phyloP scores from a whole-genome alignment of 2,888 invertebrate genomes.

The Melieria picta region DNA sequence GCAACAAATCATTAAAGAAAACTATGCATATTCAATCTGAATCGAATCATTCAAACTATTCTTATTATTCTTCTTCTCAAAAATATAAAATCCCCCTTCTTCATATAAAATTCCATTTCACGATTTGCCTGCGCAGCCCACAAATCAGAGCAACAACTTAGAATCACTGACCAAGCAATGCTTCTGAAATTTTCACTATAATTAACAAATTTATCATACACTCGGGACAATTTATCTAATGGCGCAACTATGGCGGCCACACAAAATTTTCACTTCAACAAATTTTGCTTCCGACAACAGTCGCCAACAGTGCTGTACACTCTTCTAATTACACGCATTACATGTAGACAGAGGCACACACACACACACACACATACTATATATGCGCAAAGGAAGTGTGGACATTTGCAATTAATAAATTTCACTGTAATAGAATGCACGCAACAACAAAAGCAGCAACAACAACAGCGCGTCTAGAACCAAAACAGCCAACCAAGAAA shows the following conservation, averaged over 20 bases:
- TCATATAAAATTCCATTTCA: not conserved
- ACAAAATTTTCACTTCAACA: constrained; percentile 18
- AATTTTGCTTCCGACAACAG: constrained; percentile 25
- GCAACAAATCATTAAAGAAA: too few species aligned
- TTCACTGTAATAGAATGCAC: constrained; percentile 33
- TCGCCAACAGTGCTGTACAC: not conserved
- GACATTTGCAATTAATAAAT: constrained; percentile 60
- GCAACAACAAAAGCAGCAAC: constrained; percentile 40
- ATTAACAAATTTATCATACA: constrained; percentile 25
- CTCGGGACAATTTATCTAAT: constrained; percentile 1
- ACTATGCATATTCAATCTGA: too few species aligned
- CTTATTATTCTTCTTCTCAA: not conserved
- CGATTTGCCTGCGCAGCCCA: not conserved
- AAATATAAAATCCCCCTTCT: not conserved
- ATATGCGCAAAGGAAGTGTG: constrained; percentile 44
- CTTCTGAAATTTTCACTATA: constrained; percentile 1
- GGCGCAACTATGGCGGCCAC: constrained; percentile 14
- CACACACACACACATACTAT: not conserved
- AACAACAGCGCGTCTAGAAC: constrained; percentile 33
- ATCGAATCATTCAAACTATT: not conserved
- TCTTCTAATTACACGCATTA: constrained; percentile 27
- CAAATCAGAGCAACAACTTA: not conserved
- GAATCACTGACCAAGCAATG: too few species aligned
- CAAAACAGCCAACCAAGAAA: constrained; percentile 7
- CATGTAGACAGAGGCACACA: not conserved